Evolutionary conservation across 2,888 invertebrate genomes (phyloP), one percentile per base, ranked within the genome.

Genomic region (Coelopa pilipes): DNA sequence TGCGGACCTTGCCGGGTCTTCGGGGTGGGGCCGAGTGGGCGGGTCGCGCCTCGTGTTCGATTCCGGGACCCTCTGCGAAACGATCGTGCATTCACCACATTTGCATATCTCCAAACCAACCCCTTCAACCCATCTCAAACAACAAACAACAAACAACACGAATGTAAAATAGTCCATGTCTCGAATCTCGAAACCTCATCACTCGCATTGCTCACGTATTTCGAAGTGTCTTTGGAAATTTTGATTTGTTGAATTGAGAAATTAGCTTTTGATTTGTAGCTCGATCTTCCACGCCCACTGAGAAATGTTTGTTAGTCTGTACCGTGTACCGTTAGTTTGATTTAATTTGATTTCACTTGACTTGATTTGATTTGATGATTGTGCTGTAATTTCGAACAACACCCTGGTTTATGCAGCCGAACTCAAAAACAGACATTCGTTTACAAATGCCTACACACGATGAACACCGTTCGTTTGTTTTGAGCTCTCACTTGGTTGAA

Each of bases 401-500:
- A 57, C 57, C 57, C 57, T 21, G n/a, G 17, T n/a, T 19, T 57
- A 57, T 1, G 7, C 15, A 57, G 17, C 19, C 15, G 17, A 34
- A 34, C 7, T 7, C 7, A 34, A 34, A 34, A 34, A 34, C 34
- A 34, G 34, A 34, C 34, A 34, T 34, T 34, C 4, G 7, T 34
- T 34, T 34, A 34, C 34, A 2, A 34, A 34, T 34, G 34, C 34
- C 34, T 34, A n/a, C n/a, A n/a, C n/a, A n/a, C n/a, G n/a, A n/a
- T 1, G 19, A 17, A 55, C 55, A 55, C 55, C 19, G 55, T 55
- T 55, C 19, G 55, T 47, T 17, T n/a, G 15, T 66, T 15, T 55
- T 19, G n/a, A n/a, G n/a, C n/a, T 1, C 11, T 0, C 78, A 77
- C 75, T 76, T 76, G 68, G 55, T 68, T 68, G 68, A 53, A 53